Percentiles rank a stretch among this genome's conserved stretches.
phyloP scores from a whole-genome alignment of 2,113 vertebrate genomes.

The Urocitellus parryii region DNA sequence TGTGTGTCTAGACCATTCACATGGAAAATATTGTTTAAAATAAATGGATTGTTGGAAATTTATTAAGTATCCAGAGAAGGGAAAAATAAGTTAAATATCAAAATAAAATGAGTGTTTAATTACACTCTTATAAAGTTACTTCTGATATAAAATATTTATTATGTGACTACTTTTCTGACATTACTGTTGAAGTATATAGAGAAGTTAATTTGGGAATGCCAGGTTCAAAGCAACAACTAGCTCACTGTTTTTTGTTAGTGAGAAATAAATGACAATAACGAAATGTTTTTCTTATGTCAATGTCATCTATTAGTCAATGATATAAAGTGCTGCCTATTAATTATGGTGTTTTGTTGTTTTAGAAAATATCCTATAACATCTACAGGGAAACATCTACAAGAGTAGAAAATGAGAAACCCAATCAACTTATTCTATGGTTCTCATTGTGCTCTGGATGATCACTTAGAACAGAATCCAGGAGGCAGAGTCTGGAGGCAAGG shows the following conservation, averaged over 20 bases:
- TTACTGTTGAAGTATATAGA: not conserved
- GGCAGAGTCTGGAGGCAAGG: not conserved
- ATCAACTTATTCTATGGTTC: slow-evolving; percentile 10
- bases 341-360: slow-evolving; percentile 43
- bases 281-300: not conserved
- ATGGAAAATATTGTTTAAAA: slow-evolving; percentile 50
- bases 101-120: slow-evolving; percentile 34
- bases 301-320: not conserved
- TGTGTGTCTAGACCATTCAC: not conserved
- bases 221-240: not conserved
- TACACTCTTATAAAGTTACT: not conserved
- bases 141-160: slow-evolving; percentile 43
- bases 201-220: slow-evolving; percentile 5
- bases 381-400: not conserved
- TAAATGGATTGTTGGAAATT: slow-evolving; percentile 10
- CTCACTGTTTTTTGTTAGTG: slow-evolving; percentile 20
- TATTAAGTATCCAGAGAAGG: slow-evolving; percentile 8
- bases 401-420: not conserved
- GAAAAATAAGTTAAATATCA: slow-evolving; percentile 14
- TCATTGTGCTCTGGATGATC: not conserved
- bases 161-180: not conserved
- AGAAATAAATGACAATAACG: slow-evolving; percentile 14
- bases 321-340: not conserved
- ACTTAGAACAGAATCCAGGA: not conserved
- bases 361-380: not conserved